These are phyloP conservation scores for Umimayanthus chanpuru DNA, from an alignment of 92 coral and sea anemone species.

Conservation along the genomic window DNA sequence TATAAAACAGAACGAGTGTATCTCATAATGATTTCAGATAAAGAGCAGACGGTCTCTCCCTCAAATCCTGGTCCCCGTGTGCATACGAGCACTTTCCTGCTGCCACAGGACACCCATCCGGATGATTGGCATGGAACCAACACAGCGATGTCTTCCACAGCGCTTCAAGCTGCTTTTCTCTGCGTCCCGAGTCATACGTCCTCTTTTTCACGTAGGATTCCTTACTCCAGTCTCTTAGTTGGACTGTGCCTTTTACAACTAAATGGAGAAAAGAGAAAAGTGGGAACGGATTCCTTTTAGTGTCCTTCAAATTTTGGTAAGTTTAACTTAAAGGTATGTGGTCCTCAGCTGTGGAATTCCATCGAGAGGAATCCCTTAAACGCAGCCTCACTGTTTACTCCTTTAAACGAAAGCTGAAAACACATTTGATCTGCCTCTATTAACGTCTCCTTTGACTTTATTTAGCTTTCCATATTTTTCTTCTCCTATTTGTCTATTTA, in stretches of 20 bases:
- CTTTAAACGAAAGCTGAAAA: too few relatives aligned
- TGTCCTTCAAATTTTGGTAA: too few relatives aligned
- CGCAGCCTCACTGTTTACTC: too few relatives aligned
- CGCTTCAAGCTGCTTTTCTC: constrained; percentile 61
- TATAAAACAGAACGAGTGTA: not conserved
- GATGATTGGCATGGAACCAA: constrained; percentile 87
- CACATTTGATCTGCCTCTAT: too few relatives aligned
- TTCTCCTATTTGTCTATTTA: too few relatives aligned
- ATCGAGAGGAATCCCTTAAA: too few relatives aligned
- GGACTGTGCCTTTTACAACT: constrained; percentile 83
- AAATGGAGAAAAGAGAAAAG: not conserved
- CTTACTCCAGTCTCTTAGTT: constrained; percentile 87
- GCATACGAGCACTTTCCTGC: constrained; percentile 79
- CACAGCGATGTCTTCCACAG: constrained; percentile 85
- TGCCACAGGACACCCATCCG: constrained; percentile 85
- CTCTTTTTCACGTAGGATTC: constrained; percentile 66
- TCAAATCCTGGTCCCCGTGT: constrained; percentile 66
- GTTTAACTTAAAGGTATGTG: too few relatives aligned
- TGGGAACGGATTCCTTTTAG: not conserved
- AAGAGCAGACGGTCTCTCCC: constrained; percentile 69
- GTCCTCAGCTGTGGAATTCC: too few relatives aligned
- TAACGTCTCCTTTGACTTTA: too few relatives aligned
- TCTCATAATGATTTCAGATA: constrained; percentile 57
- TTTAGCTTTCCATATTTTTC: too few relatives aligned
- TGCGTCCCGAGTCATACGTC: constrained; percentile 61